Evolutionary conservation across 1,140 invertebrate genomes (phyloP).

Genomic region (Panagrolaimus sp.): DNA sequence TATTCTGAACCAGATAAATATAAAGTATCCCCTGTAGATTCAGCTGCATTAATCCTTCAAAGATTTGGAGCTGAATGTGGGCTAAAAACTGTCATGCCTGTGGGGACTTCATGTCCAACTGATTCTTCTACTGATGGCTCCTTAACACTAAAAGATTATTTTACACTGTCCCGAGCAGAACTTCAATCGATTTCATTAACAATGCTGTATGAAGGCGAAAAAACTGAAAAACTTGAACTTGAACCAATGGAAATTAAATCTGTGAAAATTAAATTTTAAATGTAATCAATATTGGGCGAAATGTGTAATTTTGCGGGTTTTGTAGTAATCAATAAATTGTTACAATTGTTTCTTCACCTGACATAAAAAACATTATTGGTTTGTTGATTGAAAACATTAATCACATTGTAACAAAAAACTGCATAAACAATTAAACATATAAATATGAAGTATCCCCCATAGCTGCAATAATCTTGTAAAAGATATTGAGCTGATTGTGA

Average conservation of each 20-base stretch:
- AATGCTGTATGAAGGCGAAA: not conserved
- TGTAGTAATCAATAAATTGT: too few relatives aligned
- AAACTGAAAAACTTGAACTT: not conserved
- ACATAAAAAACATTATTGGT: too few relatives aligned
- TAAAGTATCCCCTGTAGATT: not conserved
- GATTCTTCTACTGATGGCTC: not conserved
- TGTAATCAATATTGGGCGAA: too few relatives aligned
- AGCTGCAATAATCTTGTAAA: too few relatives aligned
- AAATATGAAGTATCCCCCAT: too few relatives aligned
- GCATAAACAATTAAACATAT: too few relatives aligned
- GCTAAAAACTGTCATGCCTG: not conserved
- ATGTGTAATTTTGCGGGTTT: too few relatives aligned
- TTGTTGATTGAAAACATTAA: too few relatives aligned
- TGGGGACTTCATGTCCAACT: not conserved
- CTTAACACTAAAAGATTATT: not conserved
- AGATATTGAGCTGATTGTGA: too few relatives aligned
- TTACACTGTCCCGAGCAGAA: not conserved
- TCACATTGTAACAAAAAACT: too few relatives aligned
- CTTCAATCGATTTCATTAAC: not conserved
- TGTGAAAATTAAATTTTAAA: conserved; percentile 8
- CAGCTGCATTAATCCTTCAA: not conserved
- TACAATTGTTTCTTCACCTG: too few relatives aligned
- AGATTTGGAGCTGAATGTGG: not conserved
- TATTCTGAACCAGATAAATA: not conserved
- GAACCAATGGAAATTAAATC: conserved; percentile 9